A percentile compares a stretch with the other conserved stretches of the same genome.
These are phyloP conservation scores for Phasia obesa DNA, from an alignment of 2,888 invertebrate genomes.

Conservation along the genomic window DNA sequence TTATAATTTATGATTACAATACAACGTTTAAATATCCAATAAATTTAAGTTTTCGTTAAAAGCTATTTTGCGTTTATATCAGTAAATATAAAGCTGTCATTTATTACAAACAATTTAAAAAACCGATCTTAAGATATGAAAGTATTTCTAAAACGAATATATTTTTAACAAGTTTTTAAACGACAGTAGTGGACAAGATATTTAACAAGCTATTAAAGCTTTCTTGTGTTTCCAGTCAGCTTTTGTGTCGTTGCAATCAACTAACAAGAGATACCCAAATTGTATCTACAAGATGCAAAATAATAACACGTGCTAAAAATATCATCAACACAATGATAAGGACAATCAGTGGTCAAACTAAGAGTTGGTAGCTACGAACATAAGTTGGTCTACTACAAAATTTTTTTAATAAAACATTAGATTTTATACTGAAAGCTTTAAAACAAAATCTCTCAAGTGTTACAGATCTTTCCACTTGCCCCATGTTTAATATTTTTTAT, in stretches of 20 bases:
- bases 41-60: too few relatives aligned
- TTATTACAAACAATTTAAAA: conserved; percentile 17
- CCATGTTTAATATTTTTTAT: neutral
- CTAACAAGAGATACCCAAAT: conserved; percentile 22
- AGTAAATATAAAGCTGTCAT: conserved; percentile 7
- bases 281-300: conserved; percentile 20
- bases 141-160: neutral
- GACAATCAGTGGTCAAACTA: conserved; percentile 5
- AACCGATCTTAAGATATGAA: neutral
- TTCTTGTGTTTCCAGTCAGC: conserved; percentile 8
- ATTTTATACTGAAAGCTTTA: neutral
- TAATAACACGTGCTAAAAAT: conserved; percentile 66
- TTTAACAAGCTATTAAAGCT: conserved; percentile 64
- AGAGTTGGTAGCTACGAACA: neutral
- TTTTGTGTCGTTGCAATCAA: conserved; percentile 50
- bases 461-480: neutral
- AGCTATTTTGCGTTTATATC: too few relatives aligned
- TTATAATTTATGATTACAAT: too few relatives aligned
- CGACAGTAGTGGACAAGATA: conserved; percentile 33
- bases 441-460: neutral
- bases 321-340: conserved; percentile 43
- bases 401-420: neutral
- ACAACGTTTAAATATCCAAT: neutral
- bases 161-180: conserved; percentile 55
- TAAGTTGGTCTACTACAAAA: neutral